phyloP scores from a whole-genome alignment of 2,113 vertebrate species.

The Pluvialis apricaria region DNA sequence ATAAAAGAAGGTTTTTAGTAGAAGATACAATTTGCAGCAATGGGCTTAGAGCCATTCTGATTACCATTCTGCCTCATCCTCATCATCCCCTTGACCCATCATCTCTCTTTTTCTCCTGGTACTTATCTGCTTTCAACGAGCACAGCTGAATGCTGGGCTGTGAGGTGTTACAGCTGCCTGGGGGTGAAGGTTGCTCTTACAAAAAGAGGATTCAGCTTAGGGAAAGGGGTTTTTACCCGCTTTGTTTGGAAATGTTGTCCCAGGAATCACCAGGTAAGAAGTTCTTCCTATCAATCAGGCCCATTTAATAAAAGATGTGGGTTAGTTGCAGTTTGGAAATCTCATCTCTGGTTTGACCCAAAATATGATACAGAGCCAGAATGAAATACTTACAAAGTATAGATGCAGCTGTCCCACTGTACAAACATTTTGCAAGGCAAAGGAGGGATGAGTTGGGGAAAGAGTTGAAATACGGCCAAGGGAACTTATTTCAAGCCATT shows the following conservation, averaged over 20 bases:
- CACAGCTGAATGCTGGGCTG: neutral
- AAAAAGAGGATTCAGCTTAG: neutral
- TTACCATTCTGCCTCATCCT: fast-evolving
- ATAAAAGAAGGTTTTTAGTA: neutral
- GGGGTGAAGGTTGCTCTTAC: neutral
- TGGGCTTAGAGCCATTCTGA: neutral
- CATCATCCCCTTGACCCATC: neutral
- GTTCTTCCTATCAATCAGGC: neutral
- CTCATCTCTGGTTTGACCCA: neutral
- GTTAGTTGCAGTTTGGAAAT: neutral
- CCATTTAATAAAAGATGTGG: neutral
- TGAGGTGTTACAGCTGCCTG: neutral
- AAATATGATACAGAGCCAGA: neutral
- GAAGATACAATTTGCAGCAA: neutral
- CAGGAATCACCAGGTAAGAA: neutral
- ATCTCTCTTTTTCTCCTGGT: neutral
- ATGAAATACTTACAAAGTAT: neutral
- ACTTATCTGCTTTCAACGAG: fast-evolving
- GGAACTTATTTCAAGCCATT: neutral
- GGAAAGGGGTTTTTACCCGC: neutral
- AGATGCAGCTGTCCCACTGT: neutral
- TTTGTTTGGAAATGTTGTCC: neutral
- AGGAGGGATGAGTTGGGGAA: neutral
- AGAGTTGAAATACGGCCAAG: neutral
- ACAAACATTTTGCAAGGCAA: neutral